These are phyloP conservation scores for Montipora efflorescens DNA, from an alignment of 64 coral and sea anemone genomes.

Conservation along the genomic window DNA sequence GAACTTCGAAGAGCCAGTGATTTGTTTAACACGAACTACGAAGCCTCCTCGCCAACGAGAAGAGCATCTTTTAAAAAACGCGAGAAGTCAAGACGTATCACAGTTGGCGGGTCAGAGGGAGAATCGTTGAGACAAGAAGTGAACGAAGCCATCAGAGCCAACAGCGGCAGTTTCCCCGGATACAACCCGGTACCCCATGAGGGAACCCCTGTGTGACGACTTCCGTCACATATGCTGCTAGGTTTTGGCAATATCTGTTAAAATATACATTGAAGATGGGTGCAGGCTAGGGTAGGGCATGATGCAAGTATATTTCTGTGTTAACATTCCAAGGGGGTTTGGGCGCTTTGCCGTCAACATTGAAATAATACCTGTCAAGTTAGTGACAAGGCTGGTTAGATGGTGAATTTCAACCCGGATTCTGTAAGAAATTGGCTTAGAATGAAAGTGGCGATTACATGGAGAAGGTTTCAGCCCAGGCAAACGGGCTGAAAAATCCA, in stretches of 20 bases:
- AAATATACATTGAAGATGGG: not conserved
- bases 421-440: too few species aligned
- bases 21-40: conserved; percentile 34
- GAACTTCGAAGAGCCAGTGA: conserved; percentile 22
- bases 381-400: too few species aligned
- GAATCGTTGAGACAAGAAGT: conserved; percentile 22
- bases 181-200: not conserved
- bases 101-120: not conserved
- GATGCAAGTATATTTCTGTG: too few species aligned
- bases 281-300: not conserved
- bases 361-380: too few species aligned
- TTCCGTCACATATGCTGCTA: not conserved
- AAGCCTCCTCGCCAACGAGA: not conserved
- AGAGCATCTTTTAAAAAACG: not conserved
- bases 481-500: too few species aligned
- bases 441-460: too few species aligned
- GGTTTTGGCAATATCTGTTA: not conserved
- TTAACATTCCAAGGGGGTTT: too few species aligned
- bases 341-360: too few species aligned
- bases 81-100: conserved; percentile 21
- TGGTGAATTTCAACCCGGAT: too few species aligned
- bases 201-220: conserved; percentile 38
- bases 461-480: too few species aligned
- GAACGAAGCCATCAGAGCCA: not conserved
- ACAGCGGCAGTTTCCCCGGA: not conserved